Conservation (phyloP, 2,797 vertebrate species). For the Notolepis coatsorum region DNA sequence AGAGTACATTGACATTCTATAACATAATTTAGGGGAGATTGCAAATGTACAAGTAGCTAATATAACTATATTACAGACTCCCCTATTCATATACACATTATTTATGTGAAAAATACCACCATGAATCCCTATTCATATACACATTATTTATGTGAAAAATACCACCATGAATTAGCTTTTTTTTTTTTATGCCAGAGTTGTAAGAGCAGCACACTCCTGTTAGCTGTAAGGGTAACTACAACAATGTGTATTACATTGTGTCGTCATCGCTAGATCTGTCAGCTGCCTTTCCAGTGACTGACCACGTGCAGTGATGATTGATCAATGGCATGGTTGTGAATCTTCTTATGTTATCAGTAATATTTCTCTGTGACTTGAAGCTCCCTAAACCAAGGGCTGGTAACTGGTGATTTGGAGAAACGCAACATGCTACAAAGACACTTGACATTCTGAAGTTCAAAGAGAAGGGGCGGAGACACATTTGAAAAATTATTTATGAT, state of each 20-base stretch:
- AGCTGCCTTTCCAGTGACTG: slow-evolving; percentile 9
- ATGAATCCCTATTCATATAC: slow-evolving; percentile 19
- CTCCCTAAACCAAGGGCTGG: background rate
- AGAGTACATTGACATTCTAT: slow-evolving; percentile 37
- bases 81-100: slow-evolving; percentile 19
- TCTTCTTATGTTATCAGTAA: background rate
- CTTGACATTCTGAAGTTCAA: background rate
- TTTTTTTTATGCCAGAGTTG: background rate
- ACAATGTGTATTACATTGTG: background rate
- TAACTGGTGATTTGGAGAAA: slow-evolving; percentile 1
- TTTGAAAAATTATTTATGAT: background rate
- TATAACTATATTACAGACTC: slow-evolving; percentile 16
- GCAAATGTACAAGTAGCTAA: slow-evolving; percentile 25
- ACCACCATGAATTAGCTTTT: slow-evolving; percentile 3
- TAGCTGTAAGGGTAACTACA: background rate
- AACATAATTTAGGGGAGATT: slow-evolving; percentile 21
- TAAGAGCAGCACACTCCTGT: background rate
- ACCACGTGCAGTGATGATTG: background rate
- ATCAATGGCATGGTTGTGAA: background rate
- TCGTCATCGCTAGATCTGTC: background rate
- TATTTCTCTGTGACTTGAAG: background rate
- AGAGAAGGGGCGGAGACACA: background rate
- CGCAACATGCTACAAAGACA: slow-evolving; percentile 1
- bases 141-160: slow-evolving; percentile 9
- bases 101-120: slow-evolving; percentile 9